Evolutionary conservation across 2,797 vertebrate species (phyloP).

Genomic region (Macropus fuliginosus): DNA sequence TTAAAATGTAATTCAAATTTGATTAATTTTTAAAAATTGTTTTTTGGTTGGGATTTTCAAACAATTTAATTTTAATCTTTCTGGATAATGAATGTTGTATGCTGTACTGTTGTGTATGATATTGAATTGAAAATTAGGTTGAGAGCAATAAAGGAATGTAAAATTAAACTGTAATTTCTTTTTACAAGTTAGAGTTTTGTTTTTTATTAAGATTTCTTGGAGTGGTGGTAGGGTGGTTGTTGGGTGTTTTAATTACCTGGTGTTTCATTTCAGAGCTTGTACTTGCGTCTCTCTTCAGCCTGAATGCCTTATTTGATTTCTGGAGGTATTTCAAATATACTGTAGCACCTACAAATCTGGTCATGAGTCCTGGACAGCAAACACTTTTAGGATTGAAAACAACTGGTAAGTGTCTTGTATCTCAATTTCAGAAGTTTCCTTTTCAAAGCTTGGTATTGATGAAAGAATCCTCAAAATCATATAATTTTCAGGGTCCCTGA

Average conservation of each 20-base stretch:
- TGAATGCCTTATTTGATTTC: conserved; percentile 96
- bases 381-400: conserved; percentile 89
- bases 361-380: conserved; percentile 91
- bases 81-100: background rate
- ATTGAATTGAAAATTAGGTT: background rate
- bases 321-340: conserved; percentile 98
- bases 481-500: conserved; percentile 18
- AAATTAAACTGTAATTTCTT: background rate
- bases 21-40: background rate
- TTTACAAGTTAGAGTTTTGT: background rate
- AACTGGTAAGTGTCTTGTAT: conserved; percentile 71
- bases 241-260: conserved; percentile 10
- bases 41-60: background rate
- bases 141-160: background rate
- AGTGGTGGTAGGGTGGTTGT: background rate
- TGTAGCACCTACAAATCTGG: conserved; percentile 90
- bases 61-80: background rate
- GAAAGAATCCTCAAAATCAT: conserved; percentile 32
- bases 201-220: background rate
- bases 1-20: conserved; percentile 43
- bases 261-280: conserved; percentile 88
- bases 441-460: conserved; percentile 45
- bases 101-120: background rate
- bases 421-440: conserved; percentile 55
- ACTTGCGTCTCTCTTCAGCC: conserved; percentile 92